Evolutionary conservation across 37 sponge, comb jelly and placozoan genomes (phyloP).

Genomic region (Halisarca cf. caerulea): DNA sequence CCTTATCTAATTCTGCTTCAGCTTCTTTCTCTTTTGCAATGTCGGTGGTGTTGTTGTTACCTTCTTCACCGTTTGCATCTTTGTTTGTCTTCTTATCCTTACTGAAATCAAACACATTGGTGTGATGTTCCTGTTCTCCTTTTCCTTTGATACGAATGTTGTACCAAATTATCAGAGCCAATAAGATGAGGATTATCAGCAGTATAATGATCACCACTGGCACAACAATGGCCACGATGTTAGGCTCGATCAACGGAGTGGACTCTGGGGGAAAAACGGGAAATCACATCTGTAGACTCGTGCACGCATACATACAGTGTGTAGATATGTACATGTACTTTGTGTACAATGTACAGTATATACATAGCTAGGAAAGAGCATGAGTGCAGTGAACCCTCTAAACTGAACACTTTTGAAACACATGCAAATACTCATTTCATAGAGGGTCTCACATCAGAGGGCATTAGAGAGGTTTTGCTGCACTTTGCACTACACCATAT

Average conservation of each 20-base stretch:
- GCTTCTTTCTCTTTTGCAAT: not conserved
- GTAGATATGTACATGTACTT: too few relatives aligned
- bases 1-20: not conserved
- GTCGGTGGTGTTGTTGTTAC: not conserved
- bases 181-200: not conserved
- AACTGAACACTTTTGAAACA: too few relatives aligned
- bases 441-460: too few relatives aligned
- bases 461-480: too few relatives aligned
- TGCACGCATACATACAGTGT: not conserved
- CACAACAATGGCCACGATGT: slow-evolving; percentile 12
- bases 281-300: not conserved
- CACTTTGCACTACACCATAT: too few relatives aligned
- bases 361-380: too few relatives aligned
- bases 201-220: not conserved
- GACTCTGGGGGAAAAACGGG: not conserved
- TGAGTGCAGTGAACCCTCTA: too few relatives aligned
- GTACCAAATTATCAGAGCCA: slow-evolving; percentile 14
- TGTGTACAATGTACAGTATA: too few relatives aligned
- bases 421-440: too few relatives aligned
- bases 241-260: not conserved
- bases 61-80: not conserved
- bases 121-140: not conserved
- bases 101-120: slow-evolving; percentile 9
- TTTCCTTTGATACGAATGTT: not conserved
- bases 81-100: not conserved